Base-by-base conservation (phyloP, 1,140 invertebrate species). In the Magallana gigas region DNA sequence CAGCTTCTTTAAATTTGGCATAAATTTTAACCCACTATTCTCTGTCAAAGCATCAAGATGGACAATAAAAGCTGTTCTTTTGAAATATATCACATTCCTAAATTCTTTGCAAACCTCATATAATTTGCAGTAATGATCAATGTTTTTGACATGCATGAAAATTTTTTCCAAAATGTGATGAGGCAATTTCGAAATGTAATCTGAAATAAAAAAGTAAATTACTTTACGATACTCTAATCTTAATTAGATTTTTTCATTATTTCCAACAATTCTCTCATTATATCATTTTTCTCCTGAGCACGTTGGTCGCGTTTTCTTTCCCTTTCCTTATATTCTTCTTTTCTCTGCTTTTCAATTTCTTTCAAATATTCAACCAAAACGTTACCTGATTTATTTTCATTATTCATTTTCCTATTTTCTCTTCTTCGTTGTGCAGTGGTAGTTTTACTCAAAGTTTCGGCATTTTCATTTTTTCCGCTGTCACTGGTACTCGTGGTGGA, bases 281-380 rank as follows among this genome's bases (percentile, higher is more conserved):
- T n/a, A 18, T 5, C n/a, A 29, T 68, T 68, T 9, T 68, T 68
- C 29, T 68, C 64, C 29, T 68, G n/a, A 68, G 18, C 64, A 1
- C 64, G 64, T 18, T 23, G n/a, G 29, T 68, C 16, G 6, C 64
- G n/a, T 68, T 68, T 68, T 68, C 64, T 68, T 18, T 68, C 64
- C n/a, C 64, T n/a, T 68, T 68, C 64, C 64, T 68, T 18, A 23
- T 18, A 23, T 68, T 68, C 64, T 23, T 23, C n/a, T 68, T 68
- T 68, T 23, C 64, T 23, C 64, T 68, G 64, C 4, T 68, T 68
- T 68, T 68, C 64, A 14, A 68, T 68, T 68, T 68, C 64, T 9
- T 23, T 68, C 29, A 68, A 23, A 9, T 8, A 23, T 18, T 23
- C 64, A 0, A 68, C 8, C 64, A 68, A 68, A 16, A 2, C n/a